Conservation (phyloP, 2,113 vertebrate genomes). For the Channa maculata region DNA sequence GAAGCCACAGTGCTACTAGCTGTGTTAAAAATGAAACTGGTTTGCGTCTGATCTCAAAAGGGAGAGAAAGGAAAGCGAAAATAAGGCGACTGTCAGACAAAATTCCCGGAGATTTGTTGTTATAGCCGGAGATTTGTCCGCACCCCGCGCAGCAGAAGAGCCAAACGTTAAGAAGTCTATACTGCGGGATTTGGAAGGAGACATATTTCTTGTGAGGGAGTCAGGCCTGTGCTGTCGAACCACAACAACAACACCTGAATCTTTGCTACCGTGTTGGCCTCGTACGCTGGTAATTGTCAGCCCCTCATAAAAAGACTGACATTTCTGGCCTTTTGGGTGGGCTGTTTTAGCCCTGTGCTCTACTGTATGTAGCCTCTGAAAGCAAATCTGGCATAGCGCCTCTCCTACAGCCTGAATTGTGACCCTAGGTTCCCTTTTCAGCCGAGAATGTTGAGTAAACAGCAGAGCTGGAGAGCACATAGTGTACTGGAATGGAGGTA, state of each 20-base stretch:
- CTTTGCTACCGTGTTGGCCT: not conserved
- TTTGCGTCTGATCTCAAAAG: constrained; percentile 5
- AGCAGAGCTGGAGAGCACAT: constrained; percentile 19
- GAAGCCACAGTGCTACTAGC: constrained; percentile 27
- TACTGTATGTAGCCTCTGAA: not conserved
- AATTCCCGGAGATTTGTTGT: rapidly evolving
- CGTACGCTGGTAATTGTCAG: not conserved
- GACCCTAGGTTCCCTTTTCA: constrained; percentile 13
- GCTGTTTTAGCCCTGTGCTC: not conserved
- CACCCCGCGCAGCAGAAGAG: not conserved
- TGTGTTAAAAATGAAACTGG: constrained; percentile 75
- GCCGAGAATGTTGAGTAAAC: constrained; percentile 54
- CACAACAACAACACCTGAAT: constrained; percentile 65
- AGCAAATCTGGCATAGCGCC: not conserved
- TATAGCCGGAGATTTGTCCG: not conserved
- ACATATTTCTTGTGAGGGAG: constrained; percentile 33
- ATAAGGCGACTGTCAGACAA: not conserved
- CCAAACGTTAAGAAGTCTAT: not conserved
- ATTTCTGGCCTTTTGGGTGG: not conserved
- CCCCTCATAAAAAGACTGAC: not conserved
- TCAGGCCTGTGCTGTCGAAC: constrained; percentile 65
- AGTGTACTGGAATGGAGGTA: constrained; percentile 62
- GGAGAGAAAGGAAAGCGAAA: constrained; percentile 43
- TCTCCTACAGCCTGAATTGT: not conserved
- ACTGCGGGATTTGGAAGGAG: constrained; percentile 8